Evolutionary conservation across 2,888 invertebrate species (phyloP).

Genomic region (Ormyrus pomaceus): DNA sequence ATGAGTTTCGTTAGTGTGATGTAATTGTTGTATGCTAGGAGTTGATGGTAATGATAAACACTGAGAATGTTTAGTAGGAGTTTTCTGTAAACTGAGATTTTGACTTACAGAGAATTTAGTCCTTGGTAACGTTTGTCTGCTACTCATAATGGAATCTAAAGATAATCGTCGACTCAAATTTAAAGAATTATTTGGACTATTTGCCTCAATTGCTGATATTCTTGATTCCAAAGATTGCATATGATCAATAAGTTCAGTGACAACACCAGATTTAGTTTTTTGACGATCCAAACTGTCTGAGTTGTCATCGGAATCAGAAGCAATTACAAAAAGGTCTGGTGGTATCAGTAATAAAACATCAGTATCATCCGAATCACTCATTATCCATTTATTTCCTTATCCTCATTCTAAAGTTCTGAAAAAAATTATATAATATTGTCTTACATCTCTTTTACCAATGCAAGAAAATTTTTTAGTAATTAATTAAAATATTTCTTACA

Average conservation of each 20-base stretch:
- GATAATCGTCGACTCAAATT: conserved; percentile 45
- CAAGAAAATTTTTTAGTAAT: background rate
- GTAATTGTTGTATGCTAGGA: conserved; percentile 60
- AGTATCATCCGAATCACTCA: conserved; percentile 89
- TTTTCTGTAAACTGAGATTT: conserved; percentile 64
- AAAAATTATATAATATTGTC: background rate
- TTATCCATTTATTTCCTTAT: conserved; percentile 69
- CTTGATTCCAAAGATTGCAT: conserved; percentile 79
- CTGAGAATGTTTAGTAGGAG: conserved; percentile 65
- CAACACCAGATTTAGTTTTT: conserved; percentile 75
- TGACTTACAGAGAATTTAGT: conserved; percentile 64
- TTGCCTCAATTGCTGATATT: conserved; percentile 76
- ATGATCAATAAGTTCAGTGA: conserved; percentile 81
- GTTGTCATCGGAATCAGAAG: conserved; percentile 78
- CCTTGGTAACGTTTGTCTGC: conserved; percentile 58
- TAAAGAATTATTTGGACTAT: conserved; percentile 64
- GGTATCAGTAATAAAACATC: conserved; percentile 88
- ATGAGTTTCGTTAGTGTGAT: conserved; percentile 56
- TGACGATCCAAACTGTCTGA: conserved; percentile 49
- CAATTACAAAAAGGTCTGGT: conserved; percentile 84
- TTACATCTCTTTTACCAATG: background rate
- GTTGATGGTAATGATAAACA: conserved; percentile 69
- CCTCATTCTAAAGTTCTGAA: conserved; percentile 39
- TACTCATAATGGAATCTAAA: conserved; percentile 51
- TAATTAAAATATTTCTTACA: conserved; percentile 22